Percentiles rank a stretch among this genome's conserved stretches.
Conservation (phyloP, 2,797 vertebrate genomes). For the Hozukius guyotensis region DNA sequence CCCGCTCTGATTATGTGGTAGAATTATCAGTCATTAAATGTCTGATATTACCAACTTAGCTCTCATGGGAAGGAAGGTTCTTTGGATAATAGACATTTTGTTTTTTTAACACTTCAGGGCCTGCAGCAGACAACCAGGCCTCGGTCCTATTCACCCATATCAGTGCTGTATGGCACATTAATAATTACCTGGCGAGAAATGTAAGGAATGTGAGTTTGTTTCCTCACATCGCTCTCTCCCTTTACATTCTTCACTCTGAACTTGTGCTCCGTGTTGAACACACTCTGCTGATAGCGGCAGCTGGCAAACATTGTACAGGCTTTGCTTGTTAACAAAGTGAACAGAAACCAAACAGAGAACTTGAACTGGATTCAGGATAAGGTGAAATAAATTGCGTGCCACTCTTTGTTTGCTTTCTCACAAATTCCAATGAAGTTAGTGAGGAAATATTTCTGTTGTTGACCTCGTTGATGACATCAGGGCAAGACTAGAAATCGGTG, state of each 20-base stretch:
- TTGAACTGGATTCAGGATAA: conserved; percentile 21
- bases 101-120: background rate
- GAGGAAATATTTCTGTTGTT: conserved; percentile 18
- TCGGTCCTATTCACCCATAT: conserved; percentile 17
- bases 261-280: conserved; percentile 15
- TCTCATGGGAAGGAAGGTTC: conserved; percentile 53
- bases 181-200: conserved; percentile 75
- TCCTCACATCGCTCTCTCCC: conserved; percentile 37
- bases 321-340: conserved; percentile 36
- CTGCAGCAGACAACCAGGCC: background rate
- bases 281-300: conserved; percentile 50
- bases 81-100: conserved; percentile 21
- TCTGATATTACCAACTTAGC: conserved; percentile 44
- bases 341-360: conserved; percentile 45
- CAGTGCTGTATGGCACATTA: conserved; percentile 60
- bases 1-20: conserved; percentile 42
- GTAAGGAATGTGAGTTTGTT: conserved; percentile 73
- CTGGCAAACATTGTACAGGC: conserved; percentile 53
- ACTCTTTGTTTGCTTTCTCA: conserved; percentile 48
- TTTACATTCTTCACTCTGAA: conserved; percentile 43
- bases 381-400: conserved; percentile 22
- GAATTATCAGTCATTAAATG: conserved; percentile 58
- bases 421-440: conserved; percentile 35
- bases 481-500: background rate
- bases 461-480: background rate